Conservation (phyloP, 2,113 vertebrate genomes). For the Lamprologus tigripictilis region DNA sequence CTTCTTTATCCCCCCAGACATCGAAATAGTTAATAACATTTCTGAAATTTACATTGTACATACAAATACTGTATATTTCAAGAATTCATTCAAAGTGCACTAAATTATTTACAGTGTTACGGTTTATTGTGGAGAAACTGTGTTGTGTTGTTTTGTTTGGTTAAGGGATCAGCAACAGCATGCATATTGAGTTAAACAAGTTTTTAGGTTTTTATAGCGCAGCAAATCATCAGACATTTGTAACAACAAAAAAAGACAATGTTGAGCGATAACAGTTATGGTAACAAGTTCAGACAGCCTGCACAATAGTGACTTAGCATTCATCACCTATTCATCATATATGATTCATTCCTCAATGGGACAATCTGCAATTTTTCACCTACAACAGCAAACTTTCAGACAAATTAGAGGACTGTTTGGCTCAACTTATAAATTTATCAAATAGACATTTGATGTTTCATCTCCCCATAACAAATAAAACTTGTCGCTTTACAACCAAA, state of each 20-base stretch:
- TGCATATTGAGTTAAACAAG: slow-evolving; percentile 6
- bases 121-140: slow-evolving; percentile 28
- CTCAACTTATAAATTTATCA: neutral
- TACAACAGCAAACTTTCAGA: neutral
- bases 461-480: neutral
- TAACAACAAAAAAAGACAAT: slow-evolving; percentile 8
- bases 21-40: neutral
- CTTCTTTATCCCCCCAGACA: accelerated
- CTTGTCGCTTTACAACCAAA: neutral
- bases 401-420: neutral
- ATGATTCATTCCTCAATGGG: neutral
- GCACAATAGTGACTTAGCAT: neutral
- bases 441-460: neutral
- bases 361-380: neutral
- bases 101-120: neutral
- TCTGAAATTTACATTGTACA: neutral
- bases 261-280: neutral
- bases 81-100: neutral
- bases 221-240: neutral
- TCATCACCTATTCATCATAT: neutral
- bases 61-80: neutral
- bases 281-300: neutral
- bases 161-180: slow-evolving; percentile 1
- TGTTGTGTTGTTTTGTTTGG: neutral
- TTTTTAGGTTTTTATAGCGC: neutral